Conservation (phyloP, 2,797 vertebrate genomes). For the Morelia viridis region DNA sequence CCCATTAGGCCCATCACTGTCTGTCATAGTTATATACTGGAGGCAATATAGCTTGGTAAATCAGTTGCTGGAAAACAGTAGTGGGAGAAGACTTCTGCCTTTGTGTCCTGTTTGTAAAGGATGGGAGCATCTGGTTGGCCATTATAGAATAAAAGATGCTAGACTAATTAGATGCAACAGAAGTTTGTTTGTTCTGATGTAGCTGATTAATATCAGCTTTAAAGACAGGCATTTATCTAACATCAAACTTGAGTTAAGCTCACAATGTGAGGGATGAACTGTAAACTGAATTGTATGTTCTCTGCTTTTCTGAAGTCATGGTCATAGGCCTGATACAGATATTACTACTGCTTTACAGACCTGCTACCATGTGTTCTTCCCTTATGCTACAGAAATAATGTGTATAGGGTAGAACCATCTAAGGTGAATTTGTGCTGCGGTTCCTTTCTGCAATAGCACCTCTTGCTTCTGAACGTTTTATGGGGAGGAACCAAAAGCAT, state of each 20-base stretch:
- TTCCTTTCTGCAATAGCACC: not conserved
- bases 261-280: not conserved
- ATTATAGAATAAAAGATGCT: constrained; percentile 9
- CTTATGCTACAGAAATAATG: not conserved
- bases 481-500: not conserved
- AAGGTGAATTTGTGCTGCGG: too few relatives aligned
- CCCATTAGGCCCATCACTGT: not conserved
- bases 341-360: not conserved
- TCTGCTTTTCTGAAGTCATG: not conserved
- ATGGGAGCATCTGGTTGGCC: not conserved
- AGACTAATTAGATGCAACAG: not conserved
- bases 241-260: not conserved
- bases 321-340: not conserved
- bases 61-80: not conserved
- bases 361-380: not conserved
- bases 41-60: not conserved
- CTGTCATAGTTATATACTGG: not conserved
- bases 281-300: not conserved
- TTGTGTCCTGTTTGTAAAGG: not conserved
- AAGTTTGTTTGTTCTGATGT: not conserved
- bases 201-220: not conserved
- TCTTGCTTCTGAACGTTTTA: not conserved
- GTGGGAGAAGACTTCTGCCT: not conserved
- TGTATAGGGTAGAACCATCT: not conserved
- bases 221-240: not conserved